Evolutionary conservation across 2,888 invertebrate species (phyloP).

Genomic region (Acanthococcus lagerstroemiae): DNA sequence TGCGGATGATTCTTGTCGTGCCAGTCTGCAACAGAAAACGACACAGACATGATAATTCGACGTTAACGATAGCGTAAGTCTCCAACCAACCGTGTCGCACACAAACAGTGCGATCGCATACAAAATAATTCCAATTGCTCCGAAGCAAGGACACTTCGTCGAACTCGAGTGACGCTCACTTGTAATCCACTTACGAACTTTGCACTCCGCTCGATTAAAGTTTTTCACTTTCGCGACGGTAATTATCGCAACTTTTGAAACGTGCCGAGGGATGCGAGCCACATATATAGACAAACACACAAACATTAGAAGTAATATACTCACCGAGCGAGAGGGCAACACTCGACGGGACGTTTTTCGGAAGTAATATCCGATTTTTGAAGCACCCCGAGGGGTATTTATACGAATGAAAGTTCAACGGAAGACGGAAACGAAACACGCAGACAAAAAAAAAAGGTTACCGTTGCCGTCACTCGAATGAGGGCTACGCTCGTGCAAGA

Average conservation of each 20-base stretch:
- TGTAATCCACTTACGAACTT: neutral
- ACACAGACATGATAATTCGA: too few relatives aligned
- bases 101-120: too few relatives aligned
- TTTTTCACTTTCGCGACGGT: neutral
- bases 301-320: too few relatives aligned
- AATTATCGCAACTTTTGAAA: too few relatives aligned
- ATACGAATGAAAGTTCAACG: too few relatives aligned
- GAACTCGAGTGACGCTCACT: neutral
- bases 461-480: too few relatives aligned
- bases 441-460: too few relatives aligned
- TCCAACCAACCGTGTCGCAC: neutral
- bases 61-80: neutral
- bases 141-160: neutral
- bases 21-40: slow-evolving; percentile 54
- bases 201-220: neutral
- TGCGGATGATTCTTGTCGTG: slow-evolving; percentile 45
- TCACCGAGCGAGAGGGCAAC: neutral
- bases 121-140: too few relatives aligned
- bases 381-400: neutral
- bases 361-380: slow-evolving; percentile 24
- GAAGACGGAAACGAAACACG: too few relatives aligned
- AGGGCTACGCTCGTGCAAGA: too few relatives aligned
- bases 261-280: neutral
- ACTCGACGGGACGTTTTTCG: slow-evolving; percentile 16
- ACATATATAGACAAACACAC: too few relatives aligned